Evolutionary conservation across 2,797 vertebrate genomes (phyloP).

Genomic region (Hozukius guyotensis): DNA sequence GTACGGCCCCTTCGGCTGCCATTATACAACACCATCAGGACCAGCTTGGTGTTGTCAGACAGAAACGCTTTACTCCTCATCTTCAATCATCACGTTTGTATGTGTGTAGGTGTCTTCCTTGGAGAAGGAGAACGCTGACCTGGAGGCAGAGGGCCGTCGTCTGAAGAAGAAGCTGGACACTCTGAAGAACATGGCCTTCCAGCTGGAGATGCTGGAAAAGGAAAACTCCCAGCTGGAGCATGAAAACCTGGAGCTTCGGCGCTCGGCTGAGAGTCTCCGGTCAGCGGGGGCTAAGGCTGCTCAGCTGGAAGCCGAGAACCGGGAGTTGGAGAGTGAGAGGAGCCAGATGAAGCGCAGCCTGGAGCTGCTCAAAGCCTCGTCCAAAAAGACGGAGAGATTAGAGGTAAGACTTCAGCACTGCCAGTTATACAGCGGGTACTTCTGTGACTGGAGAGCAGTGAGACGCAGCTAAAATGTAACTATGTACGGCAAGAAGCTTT

Average conservation of each 20-base stretch:
- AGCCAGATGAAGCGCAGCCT: slow-evolving; percentile 91
- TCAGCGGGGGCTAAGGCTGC: slow-evolving; percentile 88
- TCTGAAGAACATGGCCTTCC: slow-evolving; percentile 91
- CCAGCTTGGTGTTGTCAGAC: not conserved
- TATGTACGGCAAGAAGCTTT: not conserved
- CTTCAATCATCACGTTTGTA: not conserved
- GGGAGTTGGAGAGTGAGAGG: slow-evolving; percentile 94
- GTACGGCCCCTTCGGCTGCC: not conserved
- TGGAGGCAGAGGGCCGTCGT: slow-evolving; percentile 91
- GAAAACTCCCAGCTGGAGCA: slow-evolving; percentile 94
- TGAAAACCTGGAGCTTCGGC: slow-evolving; percentile 93
- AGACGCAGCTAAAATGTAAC: not conserved
- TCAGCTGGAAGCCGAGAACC: slow-evolving; percentile 93
- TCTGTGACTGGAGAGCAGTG: not conserved
- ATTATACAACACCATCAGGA: not conserved
- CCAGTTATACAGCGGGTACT: not conserved
- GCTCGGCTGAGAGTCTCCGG: slow-evolving; percentile 89
- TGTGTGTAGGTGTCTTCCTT: slow-evolving; percentile 75
- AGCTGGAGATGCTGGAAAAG: slow-evolving; percentile 93
- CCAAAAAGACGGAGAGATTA: slow-evolving; percentile 94
- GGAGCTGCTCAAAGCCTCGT: slow-evolving; percentile 94
- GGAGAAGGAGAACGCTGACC: slow-evolving; percentile 93
- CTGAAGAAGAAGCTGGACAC: slow-evolving; percentile 92
- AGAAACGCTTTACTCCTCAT: not conserved
- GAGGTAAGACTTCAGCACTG: slow-evolving; percentile 77